phyloP scores from a whole-genome alignment of 2,888 invertebrate species.

The Cerceris rybyensis region DNA sequence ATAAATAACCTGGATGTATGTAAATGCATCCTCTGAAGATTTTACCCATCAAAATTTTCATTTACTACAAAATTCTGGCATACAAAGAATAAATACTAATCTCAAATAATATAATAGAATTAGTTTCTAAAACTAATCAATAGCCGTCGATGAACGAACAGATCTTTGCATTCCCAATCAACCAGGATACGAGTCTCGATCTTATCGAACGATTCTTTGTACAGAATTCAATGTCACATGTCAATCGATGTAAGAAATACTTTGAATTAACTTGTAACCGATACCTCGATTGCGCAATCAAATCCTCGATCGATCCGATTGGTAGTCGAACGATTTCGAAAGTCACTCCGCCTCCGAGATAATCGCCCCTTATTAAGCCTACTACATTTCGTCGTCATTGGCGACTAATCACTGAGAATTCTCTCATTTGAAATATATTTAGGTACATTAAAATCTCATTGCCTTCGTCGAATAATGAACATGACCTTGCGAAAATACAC shows the following conservation, averaged over 20 bases:
- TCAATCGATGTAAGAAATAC: not conserved
- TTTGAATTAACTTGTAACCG: slow-evolving; percentile 17
- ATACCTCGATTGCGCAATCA: slow-evolving; percentile 2
- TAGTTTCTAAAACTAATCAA: too few species aligned
- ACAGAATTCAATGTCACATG: slow-evolving; percentile 12
- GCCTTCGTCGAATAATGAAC: not conserved
- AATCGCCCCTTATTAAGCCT: slow-evolving; percentile 5
- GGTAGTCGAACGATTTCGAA: slow-evolving; percentile 21
- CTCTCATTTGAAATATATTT: not conserved
- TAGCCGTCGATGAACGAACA: too few species aligned
- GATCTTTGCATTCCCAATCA: too few species aligned
- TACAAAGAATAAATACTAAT: too few species aligned
- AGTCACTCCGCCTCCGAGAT: slow-evolving; percentile 19
- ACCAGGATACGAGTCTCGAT: not conserved
- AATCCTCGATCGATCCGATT: slow-evolving; percentile 12
- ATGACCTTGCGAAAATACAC: not conserved
- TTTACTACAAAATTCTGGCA: too few species aligned
- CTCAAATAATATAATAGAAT: too few species aligned
- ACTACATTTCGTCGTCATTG: slow-evolving; percentile 14
- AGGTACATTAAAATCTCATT: slow-evolving; percentile 13
- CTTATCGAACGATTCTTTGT: not conserved
- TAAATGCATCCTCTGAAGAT: too few species aligned
- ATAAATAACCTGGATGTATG: too few species aligned
- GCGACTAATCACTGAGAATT: slow-evolving; percentile 21
- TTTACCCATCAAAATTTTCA: too few species aligned